phyloP scores from a whole-genome alignment of 1,140 invertebrate species.

The Stratiolaelaps scimitus region DNA sequence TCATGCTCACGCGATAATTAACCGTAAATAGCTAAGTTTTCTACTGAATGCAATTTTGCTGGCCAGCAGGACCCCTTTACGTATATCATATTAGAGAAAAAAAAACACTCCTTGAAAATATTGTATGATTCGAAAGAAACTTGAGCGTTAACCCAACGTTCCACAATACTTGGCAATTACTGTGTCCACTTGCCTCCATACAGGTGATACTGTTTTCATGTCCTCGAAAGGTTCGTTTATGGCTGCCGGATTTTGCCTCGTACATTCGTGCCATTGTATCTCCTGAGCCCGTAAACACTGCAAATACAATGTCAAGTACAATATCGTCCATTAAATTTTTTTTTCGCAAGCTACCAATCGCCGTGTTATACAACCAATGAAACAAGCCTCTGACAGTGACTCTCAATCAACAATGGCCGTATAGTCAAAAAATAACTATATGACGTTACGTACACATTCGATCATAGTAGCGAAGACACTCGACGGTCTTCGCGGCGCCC shows the following conservation, averaged over 20 bases:
- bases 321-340: constrained; percentile 1
- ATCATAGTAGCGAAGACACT: constrained; percentile 43
- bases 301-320: constrained; percentile 29
- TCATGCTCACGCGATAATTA: too few relatives aligned
- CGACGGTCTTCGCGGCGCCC: constrained; percentile 45
- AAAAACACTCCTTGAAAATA: constrained; percentile 3
- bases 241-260: constrained; percentile 46
- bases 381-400: too few relatives aligned
- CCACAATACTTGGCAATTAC: too few relatives aligned
- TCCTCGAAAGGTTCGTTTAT: constrained; percentile 42
- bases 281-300: constrained; percentile 46
- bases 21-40: too few relatives aligned
- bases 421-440: not conserved
- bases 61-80: too few relatives aligned
- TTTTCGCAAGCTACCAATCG: too few relatives aligned
- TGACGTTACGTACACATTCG: constrained; percentile 43
- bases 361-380: too few relatives aligned
- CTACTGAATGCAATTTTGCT: too few relatives aligned
- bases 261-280: constrained; percentile 40
- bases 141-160: too few relatives aligned
- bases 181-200: constrained; percentile 36
- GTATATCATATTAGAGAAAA: too few relatives aligned
- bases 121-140: too few relatives aligned
- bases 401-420: too few relatives aligned
- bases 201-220: constrained; percentile 43